phyloP scores from a whole-genome alignment of 2,888 invertebrate genomes.

The Digitonthophagus gazella region DNA sequence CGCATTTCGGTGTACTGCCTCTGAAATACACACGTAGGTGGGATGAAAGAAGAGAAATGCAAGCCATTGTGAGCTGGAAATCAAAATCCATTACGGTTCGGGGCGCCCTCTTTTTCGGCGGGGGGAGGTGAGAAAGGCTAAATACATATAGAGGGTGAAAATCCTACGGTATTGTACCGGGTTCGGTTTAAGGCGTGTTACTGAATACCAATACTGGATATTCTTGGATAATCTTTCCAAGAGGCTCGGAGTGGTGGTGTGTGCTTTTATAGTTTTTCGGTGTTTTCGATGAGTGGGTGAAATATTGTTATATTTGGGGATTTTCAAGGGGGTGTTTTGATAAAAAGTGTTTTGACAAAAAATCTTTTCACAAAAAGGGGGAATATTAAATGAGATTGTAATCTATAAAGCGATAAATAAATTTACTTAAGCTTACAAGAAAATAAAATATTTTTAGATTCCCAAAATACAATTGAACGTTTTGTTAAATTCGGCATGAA shows the following conservation, averaged over 20 bases:
- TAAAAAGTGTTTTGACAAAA: too few species aligned
- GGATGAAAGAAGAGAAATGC: conserved; percentile 2
- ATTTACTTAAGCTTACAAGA: too few species aligned
- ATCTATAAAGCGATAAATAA: too few species aligned
- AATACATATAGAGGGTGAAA: conserved; percentile 10
- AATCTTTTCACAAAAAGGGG: too few species aligned
- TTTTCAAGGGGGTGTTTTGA: too few species aligned
- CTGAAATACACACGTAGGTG: background rate
- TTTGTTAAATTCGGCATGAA: too few species aligned
- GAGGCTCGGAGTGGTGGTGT: background rate
- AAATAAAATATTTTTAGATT: too few species aligned
- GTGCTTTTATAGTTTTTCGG: background rate
- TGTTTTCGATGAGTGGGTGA: background rate
- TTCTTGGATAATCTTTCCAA: too few species aligned
- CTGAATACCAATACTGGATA: conserved; percentile 14
- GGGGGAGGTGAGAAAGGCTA: conserved; percentile 1
- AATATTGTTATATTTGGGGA: too few species aligned
- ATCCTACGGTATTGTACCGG: conserved; percentile 5
- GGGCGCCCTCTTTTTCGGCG: background rate
- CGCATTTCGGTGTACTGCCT: background rate
- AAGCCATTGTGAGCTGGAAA: conserved; percentile 10
- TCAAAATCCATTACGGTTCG: conserved; percentile 13
- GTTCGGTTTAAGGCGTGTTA: conserved; percentile 13
- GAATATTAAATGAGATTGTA: too few species aligned
- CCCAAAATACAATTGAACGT: too few species aligned